Evolutionary conservation across 2,888 invertebrate species (phyloP), one percentile per base, ranked within the genome.

Genomic region (Chloroclystis v-ata): DNA sequence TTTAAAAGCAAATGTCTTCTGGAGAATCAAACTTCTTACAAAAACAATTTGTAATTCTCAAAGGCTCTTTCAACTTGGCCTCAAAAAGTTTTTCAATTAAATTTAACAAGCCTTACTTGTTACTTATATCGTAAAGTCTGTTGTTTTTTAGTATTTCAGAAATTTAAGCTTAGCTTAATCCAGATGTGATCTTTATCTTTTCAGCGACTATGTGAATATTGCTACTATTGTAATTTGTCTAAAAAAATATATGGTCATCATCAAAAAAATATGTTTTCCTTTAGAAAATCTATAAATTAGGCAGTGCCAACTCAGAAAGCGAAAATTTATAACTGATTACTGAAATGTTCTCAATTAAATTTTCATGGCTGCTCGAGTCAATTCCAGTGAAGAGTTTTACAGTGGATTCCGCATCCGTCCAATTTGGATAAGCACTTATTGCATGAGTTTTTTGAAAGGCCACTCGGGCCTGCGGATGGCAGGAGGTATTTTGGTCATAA

Each of bases 21-120:
- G 53, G 52, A 59, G 59, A 64, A 69, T 64, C 59, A 63, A 55
- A 63, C 57, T 12, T 61, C 60, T 66, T 75, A 77, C 69, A 75
- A 78, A 79, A 80, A 74, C 72, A 72, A 75, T 75, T 73, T 70
- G 69, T 65, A 65, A 75, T 72, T 72, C 71, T 47, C 52, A 67
- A 70, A 74, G 66, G 65, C 63, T 67, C 64, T 65, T 63, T 53
- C 58, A 58, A 63, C 57, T 59, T 60, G 61, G 56, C 57, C 56
- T 56, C 65, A 49, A 63, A 71, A 82, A 81, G 69, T 82, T 83
- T 80, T 78, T 74, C 78, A 82, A 82, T 82, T 81, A 81, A 53
- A 56, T 51, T 47, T 10, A 35, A 35, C 35, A 35, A 35, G 35
- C 20, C 20, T 35, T 35, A 35, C 41, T 41, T 14, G 42, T 14